Conservation (phyloP, 2,888 invertebrate genomes). For the Pycnomerus fuliginosus region DNA sequence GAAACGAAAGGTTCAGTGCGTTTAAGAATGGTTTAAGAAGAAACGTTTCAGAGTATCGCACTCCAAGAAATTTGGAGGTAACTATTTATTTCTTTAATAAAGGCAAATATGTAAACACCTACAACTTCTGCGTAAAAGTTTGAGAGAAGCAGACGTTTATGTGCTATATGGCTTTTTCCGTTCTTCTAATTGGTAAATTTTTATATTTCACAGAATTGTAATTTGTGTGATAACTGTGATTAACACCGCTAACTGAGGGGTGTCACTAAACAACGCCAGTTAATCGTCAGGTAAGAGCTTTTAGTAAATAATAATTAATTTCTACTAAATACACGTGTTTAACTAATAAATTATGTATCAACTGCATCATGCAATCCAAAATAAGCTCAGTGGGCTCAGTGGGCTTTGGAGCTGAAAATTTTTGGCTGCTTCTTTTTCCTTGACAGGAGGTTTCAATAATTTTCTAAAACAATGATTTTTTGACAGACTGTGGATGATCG, state of each 20-base stretch:
- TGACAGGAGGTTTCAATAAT: too few species aligned
- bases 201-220: slow-evolving; percentile 18
- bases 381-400: too few species aligned
- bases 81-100: slow-evolving; percentile 52
- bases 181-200: slow-evolving; percentile 34
- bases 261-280: too few species aligned
- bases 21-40: slow-evolving; percentile 41
- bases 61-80: slow-evolving; percentile 53
- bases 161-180: slow-evolving; percentile 25
- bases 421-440: too few species aligned
- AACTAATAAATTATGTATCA: too few species aligned
- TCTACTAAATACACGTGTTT: too few species aligned
- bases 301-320: too few species aligned
- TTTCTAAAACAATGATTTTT: too few species aligned
- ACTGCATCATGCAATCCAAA: too few species aligned
- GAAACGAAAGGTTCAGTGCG: slow-evolving; percentile 36
- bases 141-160: slow-evolving; percentile 22
- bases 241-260: slow-evolving; percentile 6
- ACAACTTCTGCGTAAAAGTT: slow-evolving; percentile 37
- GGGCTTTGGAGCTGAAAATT: too few species aligned
- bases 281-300: too few species aligned
- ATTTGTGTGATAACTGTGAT: slow-evolving; percentile 9
- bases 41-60: slow-evolving; percentile 45
- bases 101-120: slow-evolving; percentile 48
- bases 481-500: too few species aligned